These are phyloP conservation scores for Eurytoma californica DNA, from an alignment of 2,888 invertebrate genomes.

Conservation along the genomic window DNA sequence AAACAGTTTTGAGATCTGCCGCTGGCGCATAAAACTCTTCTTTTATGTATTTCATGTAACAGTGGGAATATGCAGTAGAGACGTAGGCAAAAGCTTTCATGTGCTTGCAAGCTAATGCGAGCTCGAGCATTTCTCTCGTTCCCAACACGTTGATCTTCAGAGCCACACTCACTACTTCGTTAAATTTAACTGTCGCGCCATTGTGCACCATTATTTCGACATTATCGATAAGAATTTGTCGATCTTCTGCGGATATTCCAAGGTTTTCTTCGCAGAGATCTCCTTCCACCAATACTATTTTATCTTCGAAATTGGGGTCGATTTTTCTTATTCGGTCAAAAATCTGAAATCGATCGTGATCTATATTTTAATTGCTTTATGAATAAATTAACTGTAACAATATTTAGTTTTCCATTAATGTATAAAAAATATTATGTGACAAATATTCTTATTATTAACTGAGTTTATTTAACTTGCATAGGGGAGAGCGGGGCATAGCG, in stretches of 20 bases:
- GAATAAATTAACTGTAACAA: no score
- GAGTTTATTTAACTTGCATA: no score
- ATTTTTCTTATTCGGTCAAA: constrained; percentile 60
- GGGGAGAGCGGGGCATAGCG: no score
- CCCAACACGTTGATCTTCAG: constrained; percentile 63
- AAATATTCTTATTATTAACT: no score
- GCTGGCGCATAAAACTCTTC: constrained; percentile 65
- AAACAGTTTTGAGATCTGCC: constrained; percentile 60
- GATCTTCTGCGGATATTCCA: constrained; percentile 60
- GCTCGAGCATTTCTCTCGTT: constrained; percentile 62
- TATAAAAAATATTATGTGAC: no score
- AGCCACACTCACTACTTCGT: constrained; percentile 48
- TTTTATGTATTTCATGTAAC: constrained; percentile 58
- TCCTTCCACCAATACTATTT: constrained; percentile 59
- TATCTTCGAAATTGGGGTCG: constrained; percentile 59
- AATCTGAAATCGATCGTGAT: constrained; percentile 55
- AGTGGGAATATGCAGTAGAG: constrained; percentile 65
- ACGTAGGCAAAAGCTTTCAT: constrained; percentile 62
- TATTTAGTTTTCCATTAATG: no score
- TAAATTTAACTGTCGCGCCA: constrained; percentile 60
- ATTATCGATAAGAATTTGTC: constrained; percentile 57
- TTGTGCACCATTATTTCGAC: constrained; percentile 64
- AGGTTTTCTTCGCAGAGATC: constrained; percentile 59
- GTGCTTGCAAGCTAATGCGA: constrained; percentile 61
- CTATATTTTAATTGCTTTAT: no score